Evolutionary conservation across 1,140 invertebrate species (phyloP).

Genomic region (Carcinoscorpius rotundicauda): DNA sequence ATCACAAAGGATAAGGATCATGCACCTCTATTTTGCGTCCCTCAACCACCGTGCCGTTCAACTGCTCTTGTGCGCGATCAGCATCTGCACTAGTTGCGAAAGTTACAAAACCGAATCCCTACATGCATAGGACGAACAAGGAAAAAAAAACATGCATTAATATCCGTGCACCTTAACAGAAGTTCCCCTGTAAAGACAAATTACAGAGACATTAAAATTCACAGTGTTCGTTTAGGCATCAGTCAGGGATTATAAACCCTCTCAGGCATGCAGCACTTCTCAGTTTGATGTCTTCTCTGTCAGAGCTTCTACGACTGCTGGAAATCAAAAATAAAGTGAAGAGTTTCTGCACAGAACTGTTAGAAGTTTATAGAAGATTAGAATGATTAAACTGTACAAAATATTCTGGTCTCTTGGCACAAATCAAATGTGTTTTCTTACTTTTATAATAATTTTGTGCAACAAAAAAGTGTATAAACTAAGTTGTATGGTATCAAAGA

Average conservation of each 20-base stretch:
- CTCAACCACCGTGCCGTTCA: constrained; percentile 99
- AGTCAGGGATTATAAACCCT: neutral
- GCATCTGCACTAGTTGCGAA: constrained; percentile 99
- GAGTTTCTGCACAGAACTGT: too few relatives aligned
- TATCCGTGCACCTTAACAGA: constrained; percentile 20
- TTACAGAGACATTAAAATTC: constrained; percentile 17
- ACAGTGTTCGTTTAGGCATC: neutral
- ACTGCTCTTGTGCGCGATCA: constrained; percentile 98
- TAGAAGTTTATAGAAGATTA: too few relatives aligned
- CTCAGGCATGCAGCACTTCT: neutral
- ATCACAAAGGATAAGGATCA: constrained; percentile 45
- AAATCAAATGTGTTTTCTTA: too few relatives aligned
- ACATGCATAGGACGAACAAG: constrained; percentile 44
- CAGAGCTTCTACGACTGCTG: too few relatives aligned
- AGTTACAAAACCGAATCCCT: constrained; percentile 99
- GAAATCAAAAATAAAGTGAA: too few relatives aligned
- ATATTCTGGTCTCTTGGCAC: too few relatives aligned
- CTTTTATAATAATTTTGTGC: too few relatives aligned
- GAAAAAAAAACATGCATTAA: constrained; percentile 30
- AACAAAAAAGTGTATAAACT: too few relatives aligned
- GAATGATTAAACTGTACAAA: too few relatives aligned
- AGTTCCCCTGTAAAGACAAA: constrained; percentile 15
- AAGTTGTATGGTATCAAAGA: too few relatives aligned
- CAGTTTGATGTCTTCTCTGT: too few relatives aligned
- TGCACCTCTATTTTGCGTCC: constrained; percentile 99